Conservation (phyloP, 2,797 vertebrate species). For the Siniperca obscura region DNA sequence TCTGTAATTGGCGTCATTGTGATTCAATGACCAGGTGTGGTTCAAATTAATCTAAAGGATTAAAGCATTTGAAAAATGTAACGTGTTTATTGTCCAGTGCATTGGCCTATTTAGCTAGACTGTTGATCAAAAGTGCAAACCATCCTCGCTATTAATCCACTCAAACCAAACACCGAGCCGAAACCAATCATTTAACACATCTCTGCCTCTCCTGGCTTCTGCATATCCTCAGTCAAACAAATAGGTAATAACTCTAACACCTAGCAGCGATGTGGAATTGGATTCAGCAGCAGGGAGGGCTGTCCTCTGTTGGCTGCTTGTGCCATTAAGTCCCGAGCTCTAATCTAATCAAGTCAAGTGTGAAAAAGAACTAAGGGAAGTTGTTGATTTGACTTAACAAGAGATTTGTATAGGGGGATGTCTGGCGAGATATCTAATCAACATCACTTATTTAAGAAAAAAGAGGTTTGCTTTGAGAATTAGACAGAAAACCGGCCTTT, state of each 20-base stretch:
- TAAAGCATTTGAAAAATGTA: slow-evolving; percentile 58
- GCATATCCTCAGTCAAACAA: slow-evolving; percentile 83
- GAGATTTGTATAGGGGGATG: slow-evolving; percentile 86
- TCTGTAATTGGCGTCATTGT: slow-evolving; percentile 56
- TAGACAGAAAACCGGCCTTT: slow-evolving; percentile 78
- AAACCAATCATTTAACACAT: slow-evolving; percentile 81
- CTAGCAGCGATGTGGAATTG: slow-evolving; percentile 75
- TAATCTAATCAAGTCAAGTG: slow-evolving; percentile 79
- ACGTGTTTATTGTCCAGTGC: slow-evolving; percentile 51
- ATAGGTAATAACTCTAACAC: slow-evolving; percentile 79
- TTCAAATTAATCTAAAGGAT: slow-evolving; percentile 69
- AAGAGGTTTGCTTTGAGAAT: slow-evolving; percentile 85
- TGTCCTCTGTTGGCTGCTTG: slow-evolving; percentile 48
- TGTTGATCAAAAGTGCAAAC: slow-evolving; percentile 71
- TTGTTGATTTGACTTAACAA: slow-evolving; percentile 87
- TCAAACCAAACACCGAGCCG: slow-evolving; percentile 73
- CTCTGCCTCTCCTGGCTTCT: slow-evolving; percentile 66
- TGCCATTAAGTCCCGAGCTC: slow-evolving; percentile 68
- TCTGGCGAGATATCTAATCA: slow-evolving; percentile 86
- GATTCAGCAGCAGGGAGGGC: slow-evolving; percentile 66
- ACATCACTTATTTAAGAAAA: slow-evolving; percentile 82
- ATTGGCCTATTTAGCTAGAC: slow-evolving; percentile 33
- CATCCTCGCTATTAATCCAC: slow-evolving; percentile 70
- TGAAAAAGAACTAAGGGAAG: slow-evolving; percentile 83
- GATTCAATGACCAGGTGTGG: slow-evolving; percentile 69